Evolutionary conservation across 2,113 vertebrate genomes (phyloP).

Genomic region (Hippocampus mohnikei): DNA sequence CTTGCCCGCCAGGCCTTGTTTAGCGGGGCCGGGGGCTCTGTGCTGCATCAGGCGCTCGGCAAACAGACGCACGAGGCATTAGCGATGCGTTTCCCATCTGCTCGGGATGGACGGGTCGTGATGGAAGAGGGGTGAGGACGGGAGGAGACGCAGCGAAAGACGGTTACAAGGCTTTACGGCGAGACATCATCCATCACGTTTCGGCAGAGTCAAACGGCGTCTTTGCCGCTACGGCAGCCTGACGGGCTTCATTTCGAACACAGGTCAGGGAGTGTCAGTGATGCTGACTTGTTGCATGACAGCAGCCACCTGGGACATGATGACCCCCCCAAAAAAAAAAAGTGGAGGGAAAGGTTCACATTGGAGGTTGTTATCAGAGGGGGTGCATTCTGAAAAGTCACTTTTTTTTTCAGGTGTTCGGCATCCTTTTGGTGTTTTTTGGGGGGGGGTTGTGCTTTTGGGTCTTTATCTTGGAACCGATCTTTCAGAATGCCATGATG

Average conservation of each 20-base stretch:
- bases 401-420: neutral
- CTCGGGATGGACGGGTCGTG: slow-evolving; percentile 48
- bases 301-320: slow-evolving; percentile 19
- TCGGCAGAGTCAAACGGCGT: slow-evolving; percentile 22
- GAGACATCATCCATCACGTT: slow-evolving; percentile 34
- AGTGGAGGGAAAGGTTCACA: slow-evolving; percentile 8
- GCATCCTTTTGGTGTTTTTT: neutral
- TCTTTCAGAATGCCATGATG: neutral
- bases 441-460: no score
- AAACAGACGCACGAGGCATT: slow-evolving; percentile 53
- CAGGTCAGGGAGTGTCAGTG: slow-evolving; percentile 10
- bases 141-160: slow-evolving; percentile 14
- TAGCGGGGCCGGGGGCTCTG: slow-evolving; percentile 35
- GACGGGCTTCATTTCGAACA: slow-evolving; percentile 13
- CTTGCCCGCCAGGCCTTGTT: slow-evolving; percentile 30
- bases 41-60: slow-evolving; percentile 40
- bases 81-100: slow-evolving; percentile 64
- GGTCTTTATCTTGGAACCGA: neutral
- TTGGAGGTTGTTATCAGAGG: slow-evolving; percentile 7
- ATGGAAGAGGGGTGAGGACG: slow-evolving; percentile 40
- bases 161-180: slow-evolving; percentile 34
- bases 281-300: slow-evolving; percentile 10
- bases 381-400: neutral
- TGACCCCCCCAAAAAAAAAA: slow-evolving; percentile 1
- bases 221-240: slow-evolving; percentile 9